A percentile compares a stretch with the other conserved stretches of the same genome.
Conservation (phyloP, 2,113 vertebrate species). For the Charadrius vociferus region DNA sequence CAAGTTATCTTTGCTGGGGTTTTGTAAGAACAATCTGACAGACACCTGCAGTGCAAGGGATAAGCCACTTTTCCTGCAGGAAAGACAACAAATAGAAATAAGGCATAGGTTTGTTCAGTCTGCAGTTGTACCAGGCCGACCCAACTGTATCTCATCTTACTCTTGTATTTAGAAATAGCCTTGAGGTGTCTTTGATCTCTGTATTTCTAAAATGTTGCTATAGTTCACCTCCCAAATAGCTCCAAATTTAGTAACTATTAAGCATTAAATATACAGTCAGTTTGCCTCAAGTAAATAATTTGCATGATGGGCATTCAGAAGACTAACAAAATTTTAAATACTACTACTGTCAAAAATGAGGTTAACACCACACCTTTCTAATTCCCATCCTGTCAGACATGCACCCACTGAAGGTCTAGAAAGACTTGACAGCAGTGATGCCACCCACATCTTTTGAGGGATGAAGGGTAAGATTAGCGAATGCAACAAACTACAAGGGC, state of each 20-base stretch:
- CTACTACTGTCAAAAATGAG: neutral
- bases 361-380: neutral
- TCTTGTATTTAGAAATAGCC: neutral
- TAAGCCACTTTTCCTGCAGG: rapidly evolving
- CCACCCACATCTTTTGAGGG: neutral
- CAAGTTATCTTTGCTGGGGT: neutral
- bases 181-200: neutral
- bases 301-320: neutral
- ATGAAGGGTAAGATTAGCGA: neutral
- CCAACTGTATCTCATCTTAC: neutral
- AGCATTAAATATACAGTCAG: neutral
- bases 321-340: neutral
- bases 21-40: neutral
- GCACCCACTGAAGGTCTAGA: neutral
- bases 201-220: neutral
- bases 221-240: neutral
- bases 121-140: neutral
- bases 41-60: neutral
- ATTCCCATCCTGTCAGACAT: neutral
- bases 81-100: neutral
- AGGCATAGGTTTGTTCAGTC: neutral
- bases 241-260: neutral
- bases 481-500: neutral
- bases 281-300: neutral
- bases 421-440: neutral